phyloP scores from a whole-genome alignment of 1,140 invertebrate species.

The Oryctes rhinoceros region DNA sequence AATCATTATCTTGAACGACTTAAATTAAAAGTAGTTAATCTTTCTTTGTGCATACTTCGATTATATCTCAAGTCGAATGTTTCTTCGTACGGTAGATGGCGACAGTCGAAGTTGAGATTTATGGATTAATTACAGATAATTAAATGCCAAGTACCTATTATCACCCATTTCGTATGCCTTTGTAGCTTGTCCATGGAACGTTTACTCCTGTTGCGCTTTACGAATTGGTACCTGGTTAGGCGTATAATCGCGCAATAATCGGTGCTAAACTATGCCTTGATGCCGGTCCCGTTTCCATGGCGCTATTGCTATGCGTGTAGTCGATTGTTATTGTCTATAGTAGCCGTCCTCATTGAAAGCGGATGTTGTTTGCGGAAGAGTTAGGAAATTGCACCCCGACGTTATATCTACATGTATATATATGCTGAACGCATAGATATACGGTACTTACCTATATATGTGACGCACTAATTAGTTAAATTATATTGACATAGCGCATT shows the following conservation, averaged over 20 bases:
- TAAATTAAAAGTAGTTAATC: neutral
- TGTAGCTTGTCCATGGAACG: neutral
- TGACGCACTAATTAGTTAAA: too few relatives aligned
- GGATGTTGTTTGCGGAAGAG: slow-evolving; percentile 35
- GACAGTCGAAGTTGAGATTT: neutral
- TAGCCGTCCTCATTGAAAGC: neutral
- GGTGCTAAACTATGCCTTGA: neutral
- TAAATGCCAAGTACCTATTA: neutral
- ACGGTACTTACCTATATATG: too few relatives aligned
- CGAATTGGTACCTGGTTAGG: neutral
- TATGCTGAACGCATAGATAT: neutral
- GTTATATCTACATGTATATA: neutral
- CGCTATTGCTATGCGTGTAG: neutral
- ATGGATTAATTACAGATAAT: slow-evolving; percentile 5
- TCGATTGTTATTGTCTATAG: slow-evolving; percentile 9
- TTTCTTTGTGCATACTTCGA: neutral
- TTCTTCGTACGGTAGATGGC: neutral
- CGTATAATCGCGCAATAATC: neutral
- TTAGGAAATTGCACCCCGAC: slow-evolving; percentile 6
- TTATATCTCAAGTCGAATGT: neutral
- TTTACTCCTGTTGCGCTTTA: neutral
- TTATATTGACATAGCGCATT: too few relatives aligned
- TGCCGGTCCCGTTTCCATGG: neutral
- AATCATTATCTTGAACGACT: too few relatives aligned
- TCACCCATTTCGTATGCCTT: neutral